Base-by-base conservation (phyloP, 2,888 invertebrate genomes). In the Euphydryas editha region DNA sequence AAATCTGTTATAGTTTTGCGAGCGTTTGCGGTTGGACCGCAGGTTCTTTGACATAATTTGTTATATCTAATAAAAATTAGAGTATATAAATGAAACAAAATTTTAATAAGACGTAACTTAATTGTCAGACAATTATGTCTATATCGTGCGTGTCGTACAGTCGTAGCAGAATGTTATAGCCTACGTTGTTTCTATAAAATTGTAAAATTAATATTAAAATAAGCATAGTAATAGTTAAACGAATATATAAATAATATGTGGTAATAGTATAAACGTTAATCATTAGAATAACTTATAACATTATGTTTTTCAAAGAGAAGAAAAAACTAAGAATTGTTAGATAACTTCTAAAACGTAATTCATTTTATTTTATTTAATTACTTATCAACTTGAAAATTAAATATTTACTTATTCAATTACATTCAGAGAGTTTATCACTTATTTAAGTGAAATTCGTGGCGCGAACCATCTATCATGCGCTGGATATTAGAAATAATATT, bases 401-500 rank as follows among this genome's bases (percentile, higher is more conserved):
- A 51, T 51, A 51, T 51, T 51, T 51, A n/a, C 24, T 24, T 46
- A 63, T 63, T 39, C 57, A 57, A 58, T 63, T 63, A 58, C 39
- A 42, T 21, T 49, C 57, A 58, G 58, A 30, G 62, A 56, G 21
- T 46, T 56, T 42, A 58, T 57, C 58, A 10, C 44, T 44, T 62
- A 63, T 63, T 63, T 58, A 57, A 58, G 57, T 46, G 49, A 58
- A 56, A 24, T 42, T 59, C 59, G 36, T 30, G 39, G 17, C 51
- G 54, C 51, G 54, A 65, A 78, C 81, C 84, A 90, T 90, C 87
- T 86, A 86, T 91, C 89, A 89, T 86, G 79, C 72, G 74, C 67
- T 78, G 81, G 85, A 87, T 88, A 87, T 88, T 85, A 86, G 87
- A 85, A 88, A 86, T 86, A 88, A 87, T 86, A 85, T 88, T 88